These are phyloP conservation scores for Oceanodroma leucorhoa DNA, from an alignment of 2,797 vertebrate species.

Conservation along the genomic window DNA sequence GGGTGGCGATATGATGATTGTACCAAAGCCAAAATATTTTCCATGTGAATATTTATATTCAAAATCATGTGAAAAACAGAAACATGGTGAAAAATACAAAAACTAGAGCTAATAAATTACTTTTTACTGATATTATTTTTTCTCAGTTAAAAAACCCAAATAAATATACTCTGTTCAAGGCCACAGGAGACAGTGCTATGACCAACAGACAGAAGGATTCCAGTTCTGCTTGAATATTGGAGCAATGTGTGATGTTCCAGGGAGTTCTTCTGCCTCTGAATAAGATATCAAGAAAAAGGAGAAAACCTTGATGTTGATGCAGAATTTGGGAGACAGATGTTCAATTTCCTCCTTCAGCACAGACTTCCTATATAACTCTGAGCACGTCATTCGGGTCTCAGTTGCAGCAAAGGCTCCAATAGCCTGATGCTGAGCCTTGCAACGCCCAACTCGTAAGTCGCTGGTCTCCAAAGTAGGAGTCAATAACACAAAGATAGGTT, in stretches of 20 bases:
- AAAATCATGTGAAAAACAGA: background rate
- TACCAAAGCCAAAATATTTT: background rate
- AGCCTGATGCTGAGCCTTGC: background rate
- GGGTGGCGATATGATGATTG: background rate
- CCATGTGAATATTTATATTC: background rate
- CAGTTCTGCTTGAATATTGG: background rate
- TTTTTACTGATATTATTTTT: background rate
- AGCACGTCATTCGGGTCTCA: accelerated
- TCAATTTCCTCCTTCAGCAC: background rate
- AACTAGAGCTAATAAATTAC: background rate
- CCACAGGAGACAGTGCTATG: background rate
- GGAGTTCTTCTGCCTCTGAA: background rate
- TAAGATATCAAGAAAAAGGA: background rate
- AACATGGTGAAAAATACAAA: background rate
- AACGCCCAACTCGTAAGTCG: background rate
- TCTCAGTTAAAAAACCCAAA: background rate
- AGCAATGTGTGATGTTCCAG: background rate
- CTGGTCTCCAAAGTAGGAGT: background rate
- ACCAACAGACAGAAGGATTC: background rate
- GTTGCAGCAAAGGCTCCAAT: background rate
- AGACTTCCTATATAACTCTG: background rate
- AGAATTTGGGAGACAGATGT: background rate
- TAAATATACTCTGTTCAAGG: background rate
- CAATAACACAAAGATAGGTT: background rate
- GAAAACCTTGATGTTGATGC: background rate